Evolutionary conservation across 2,113 vertebrate species (phyloP), one percentile per base, ranked within the genome.

Genomic region (Urocitellus parryii): DNA sequence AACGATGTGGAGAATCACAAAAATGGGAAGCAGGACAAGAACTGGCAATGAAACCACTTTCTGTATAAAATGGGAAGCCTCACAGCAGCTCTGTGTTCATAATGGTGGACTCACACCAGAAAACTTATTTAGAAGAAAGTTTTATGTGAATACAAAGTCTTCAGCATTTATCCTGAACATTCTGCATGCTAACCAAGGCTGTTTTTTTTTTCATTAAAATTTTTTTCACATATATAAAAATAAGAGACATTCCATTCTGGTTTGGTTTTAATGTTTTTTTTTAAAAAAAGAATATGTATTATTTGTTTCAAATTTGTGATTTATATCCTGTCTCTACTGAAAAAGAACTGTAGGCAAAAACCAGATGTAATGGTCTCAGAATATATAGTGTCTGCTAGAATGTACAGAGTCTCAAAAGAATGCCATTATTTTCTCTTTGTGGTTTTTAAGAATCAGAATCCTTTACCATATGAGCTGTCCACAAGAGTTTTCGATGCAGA

Each of bases 401-500:
- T 42, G 61, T 88, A 98, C 90, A 97, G 89, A 90, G 90, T 90
- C 97, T 98, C 96, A 92, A 97, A 98, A 96, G 96, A 96, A 92
- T 58, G 68, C 92, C 90, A 90, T 97, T 98, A 94, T 98, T 98
- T 97, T 98, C 97, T 98, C 97, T 97, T 95, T 97, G 98, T 97
- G 97, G 97, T 95, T 98, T 98, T 98, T 89, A 97, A 63, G 92
- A 74, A 84, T 94, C 96, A 96, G 96, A 98, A 98, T 98, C 97
- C 88, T 98, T 97, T 95, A 97, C 95, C 98, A 96, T 90, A 92
- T 51, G 96, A 90, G 98, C 96, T 97, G 94, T 98, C 97, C 96
- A 98, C 98, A 98, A 98, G 97, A 45, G 90, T 98, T 98, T 98
- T 98, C 97, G 96, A 93, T 98, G 97, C 90, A 92, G 63, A 96